phyloP scores from a whole-genome alignment of 2,888 invertebrate species.

The Agrotis exclamationis region DNA sequence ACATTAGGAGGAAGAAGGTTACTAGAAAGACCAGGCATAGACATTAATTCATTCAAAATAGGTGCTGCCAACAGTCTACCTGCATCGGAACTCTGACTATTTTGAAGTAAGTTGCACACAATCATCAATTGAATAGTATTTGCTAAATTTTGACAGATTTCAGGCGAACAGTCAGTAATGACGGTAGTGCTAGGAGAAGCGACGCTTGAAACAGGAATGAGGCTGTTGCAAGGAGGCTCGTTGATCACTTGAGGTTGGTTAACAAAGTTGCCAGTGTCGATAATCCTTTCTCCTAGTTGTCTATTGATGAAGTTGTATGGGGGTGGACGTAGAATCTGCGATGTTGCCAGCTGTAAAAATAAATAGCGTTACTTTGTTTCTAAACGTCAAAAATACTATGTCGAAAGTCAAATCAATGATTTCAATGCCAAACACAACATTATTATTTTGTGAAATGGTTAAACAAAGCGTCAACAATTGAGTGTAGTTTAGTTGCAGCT shows the following conservation, averaged over 20 bases:
- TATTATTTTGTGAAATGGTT: background rate
- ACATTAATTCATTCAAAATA: conserved; percentile 74
- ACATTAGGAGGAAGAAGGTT: conserved; percentile 67
- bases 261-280: conserved; percentile 65
- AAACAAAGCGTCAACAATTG: background rate
- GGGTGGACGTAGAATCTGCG: conserved; percentile 71
- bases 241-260: conserved; percentile 53
- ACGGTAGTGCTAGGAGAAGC: conserved; percentile 71
- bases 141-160: conserved; percentile 80
- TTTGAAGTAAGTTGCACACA: conserved; percentile 79
- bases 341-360: conserved; percentile 68
- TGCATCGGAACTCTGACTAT: conserved; percentile 70
- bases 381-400: too few relatives aligned
- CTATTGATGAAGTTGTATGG: conserved; percentile 64
- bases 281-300: conserved; percentile 58
- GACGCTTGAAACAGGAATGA: conserved; percentile 57
- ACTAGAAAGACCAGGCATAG: conserved; percentile 69
- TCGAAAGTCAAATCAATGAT: too few relatives aligned
- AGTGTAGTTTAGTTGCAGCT: too few relatives aligned
- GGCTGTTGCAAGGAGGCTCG: conserved; percentile 62
- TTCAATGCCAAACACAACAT: background rate
- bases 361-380: background rate
- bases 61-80: conserved; percentile 75
- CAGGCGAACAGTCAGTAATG: conserved; percentile 82
- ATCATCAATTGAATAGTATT: conserved; percentile 84